Evolutionary conservation across 2,113 vertebrate species (phyloP).

Genomic region (Leptobrachium ailaonicum): DNA sequence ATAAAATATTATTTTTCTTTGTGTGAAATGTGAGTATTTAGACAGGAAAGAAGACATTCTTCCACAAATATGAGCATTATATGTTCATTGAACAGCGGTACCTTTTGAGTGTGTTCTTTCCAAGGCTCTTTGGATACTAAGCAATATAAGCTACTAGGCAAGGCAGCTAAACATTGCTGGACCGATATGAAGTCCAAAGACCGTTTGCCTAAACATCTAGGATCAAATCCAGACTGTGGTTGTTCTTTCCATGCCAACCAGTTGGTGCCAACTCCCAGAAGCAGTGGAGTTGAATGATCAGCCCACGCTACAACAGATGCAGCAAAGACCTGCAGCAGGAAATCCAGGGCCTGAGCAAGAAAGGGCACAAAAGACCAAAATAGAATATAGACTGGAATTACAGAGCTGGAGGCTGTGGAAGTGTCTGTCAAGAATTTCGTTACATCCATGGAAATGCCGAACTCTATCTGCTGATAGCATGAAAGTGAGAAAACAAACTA

Average conservation of each 20-base stretch:
- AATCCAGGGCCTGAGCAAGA: conserved; percentile 74
- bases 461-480: too few relatives aligned
- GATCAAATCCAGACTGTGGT: conserved; percentile 12
- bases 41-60: too few relatives aligned
- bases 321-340: conserved; percentile 83
- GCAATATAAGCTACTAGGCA: conserved; percentile 76
- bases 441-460: too few relatives aligned
- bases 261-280: conserved; percentile 78
- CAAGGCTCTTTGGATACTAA: conserved; percentile 88
- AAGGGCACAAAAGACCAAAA: conserved; percentile 31
- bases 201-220: conserved; percentile 65
- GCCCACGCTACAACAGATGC: conserved; percentile 83
- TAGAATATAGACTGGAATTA: not conserved
- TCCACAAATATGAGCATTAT: too few relatives aligned
- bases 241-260: conserved; percentile 76
- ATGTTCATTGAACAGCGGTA: conserved; percentile 49
- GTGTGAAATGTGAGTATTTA: too few relatives aligned
- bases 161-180: conserved; percentile 68
- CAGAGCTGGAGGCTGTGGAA: too few relatives aligned
- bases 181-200: conserved; percentile 59
- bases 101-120: conserved; percentile 85
- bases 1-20: too few relatives aligned
- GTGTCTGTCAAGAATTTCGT: too few relatives aligned
- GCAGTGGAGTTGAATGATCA: conserved; percentile 79
- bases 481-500: too few relatives aligned